Conservation (phyloP, 2,797 vertebrate genomes). For the Hafferia zeledoni region DNA sequence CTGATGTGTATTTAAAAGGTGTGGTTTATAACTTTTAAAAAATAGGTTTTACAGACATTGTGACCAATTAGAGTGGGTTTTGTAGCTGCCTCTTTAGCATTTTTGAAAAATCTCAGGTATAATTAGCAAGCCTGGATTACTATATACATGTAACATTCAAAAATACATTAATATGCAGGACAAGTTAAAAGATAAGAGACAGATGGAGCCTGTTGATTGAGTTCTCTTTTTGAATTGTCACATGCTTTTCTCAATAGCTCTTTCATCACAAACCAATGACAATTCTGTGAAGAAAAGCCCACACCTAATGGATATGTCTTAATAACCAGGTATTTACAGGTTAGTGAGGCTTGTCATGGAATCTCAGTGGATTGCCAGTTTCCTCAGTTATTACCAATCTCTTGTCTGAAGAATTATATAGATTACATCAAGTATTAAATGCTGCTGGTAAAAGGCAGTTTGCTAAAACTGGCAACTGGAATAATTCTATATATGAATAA, state of each 20-base stretch:
- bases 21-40: not conserved
- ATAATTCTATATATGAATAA: not conserved
- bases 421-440: not conserved
- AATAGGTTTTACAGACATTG: not conserved
- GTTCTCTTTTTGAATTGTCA: not conserved
- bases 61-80: not conserved
- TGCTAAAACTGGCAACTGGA: not conserved
- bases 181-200: not conserved
- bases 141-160: not conserved
- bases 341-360: not conserved
- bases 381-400: not conserved
- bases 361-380: not conserved
- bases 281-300: not conserved
- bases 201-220: not conserved
- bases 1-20: not conserved
- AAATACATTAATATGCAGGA: not conserved
- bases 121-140: not conserved
- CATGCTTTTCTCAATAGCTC: not conserved
- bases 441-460: not conserved
- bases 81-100: not conserved
- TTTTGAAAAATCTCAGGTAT: not conserved
- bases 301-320: not conserved
- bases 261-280: not conserved
- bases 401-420: not conserved
- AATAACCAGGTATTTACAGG: not conserved